phyloP scores from a whole-genome alignment of 2,113 vertebrate genomes.

The Poicephalus meyeri region DNA sequence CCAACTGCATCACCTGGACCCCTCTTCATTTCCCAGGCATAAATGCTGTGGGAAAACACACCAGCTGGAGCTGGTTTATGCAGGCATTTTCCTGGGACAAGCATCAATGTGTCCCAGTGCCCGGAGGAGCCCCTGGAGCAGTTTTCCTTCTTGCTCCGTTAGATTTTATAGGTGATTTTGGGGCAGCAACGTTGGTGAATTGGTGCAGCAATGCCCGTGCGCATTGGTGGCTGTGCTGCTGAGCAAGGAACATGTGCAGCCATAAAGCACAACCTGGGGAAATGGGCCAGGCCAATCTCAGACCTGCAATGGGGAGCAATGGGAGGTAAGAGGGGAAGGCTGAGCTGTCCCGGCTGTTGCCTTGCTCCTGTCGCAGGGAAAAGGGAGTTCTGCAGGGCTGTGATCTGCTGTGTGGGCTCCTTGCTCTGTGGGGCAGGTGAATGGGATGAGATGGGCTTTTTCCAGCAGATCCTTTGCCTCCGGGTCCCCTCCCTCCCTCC shows the following conservation, averaged over 20 bases:
- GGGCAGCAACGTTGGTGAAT: background rate
- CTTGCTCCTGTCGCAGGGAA: background rate
- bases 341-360: background rate
- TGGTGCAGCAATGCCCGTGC: background rate
- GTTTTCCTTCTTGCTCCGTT: background rate
- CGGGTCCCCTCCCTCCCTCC: background rate
- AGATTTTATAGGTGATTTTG: background rate
- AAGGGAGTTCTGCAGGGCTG: background rate
- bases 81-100: background rate
- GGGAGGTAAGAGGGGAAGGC: background rate
- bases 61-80: background rate
- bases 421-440: background rate
- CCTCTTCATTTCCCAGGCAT: background rate
- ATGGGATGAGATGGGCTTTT: background rate
- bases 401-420: background rate
- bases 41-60: fast-evolving
- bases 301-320: background rate
- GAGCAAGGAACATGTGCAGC: background rate
- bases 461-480: background rate
- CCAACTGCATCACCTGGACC: fast-evolving
- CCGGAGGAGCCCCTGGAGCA: background rate
- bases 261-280: background rate
- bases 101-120: fast-evolving
- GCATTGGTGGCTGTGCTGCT: fast-evolving
- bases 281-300: background rate